Evolutionary conservation across 2,888 invertebrate genomes (phyloP), one percentile per base, ranked within the genome.

Genomic region (Cosmorhoe ocellata): DNA sequence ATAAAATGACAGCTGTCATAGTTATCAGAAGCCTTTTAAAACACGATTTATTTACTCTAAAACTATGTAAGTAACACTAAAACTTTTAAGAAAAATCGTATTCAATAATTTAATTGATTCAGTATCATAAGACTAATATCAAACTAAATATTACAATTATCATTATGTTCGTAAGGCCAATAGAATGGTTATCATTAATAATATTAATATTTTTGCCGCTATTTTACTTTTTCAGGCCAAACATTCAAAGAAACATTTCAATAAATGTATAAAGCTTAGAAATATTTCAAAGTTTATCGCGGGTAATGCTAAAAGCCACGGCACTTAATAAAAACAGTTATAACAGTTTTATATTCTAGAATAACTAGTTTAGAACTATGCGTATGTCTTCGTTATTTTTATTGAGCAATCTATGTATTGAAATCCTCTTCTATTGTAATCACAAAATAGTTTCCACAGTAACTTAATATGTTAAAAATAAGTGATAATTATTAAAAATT

Each of bases 21-120:
- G n/a, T 26, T 13, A 14, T 13, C 31, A 33, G 30, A 52, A 52
- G 39, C 46, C 7, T 31, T 44, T 51, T 13, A 11, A 45, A 51
- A 32, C 39, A 36, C 18, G 3, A 41, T 28, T 34, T 31, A 43
- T 43, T 34, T 28, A 24, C 18, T 32, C 40, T 53, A 53, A 44
- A 48, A 48, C 53, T 53, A 48, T 44, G 22, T 48, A 48, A 53
- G 22, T 48, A 48, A 53, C 53, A 41, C 53, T 48, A 63, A 62
- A 58, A 52, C 46, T 46, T 54, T 52, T 56, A 63, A 45, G 61
- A 49, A 66, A 66, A 64, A 63, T 61, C 62, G 60, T 65, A 58
- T 55, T 39, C 59, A 56, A 59, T 64, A 63, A 59, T 64, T 57
- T 70, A 71, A 71, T 71, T 66, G 67, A 66, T 62, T 67, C 59